Base-by-base conservation (phyloP, 2,113 vertebrate genomes). In the Carassius carassius region DNA sequence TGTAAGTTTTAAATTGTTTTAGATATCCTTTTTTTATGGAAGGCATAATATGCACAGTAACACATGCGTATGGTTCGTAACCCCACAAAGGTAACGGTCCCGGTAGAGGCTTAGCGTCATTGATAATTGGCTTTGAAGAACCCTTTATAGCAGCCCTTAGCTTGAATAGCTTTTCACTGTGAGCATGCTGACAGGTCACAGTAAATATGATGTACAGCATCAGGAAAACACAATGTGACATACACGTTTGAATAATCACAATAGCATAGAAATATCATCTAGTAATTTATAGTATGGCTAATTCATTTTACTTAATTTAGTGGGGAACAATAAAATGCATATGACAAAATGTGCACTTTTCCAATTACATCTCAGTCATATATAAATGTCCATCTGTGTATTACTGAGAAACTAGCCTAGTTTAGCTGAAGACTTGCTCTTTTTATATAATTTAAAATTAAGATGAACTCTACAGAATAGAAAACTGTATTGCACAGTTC, bases 101-200 rank as follows among this genome's bases (percentile, higher is more conserved):
- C 21, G 41, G 85, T 65, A 85, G 74, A 88, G 88, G 92, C 92
- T 94, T 93, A 93, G 32, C 47, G 85, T 84, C 86, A 87, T 82
- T 47, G 84, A 37, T 94, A 93, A 94, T 94, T 94, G 93, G 92
- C 92, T 94, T 94, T 92, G 87, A 86, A 85, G 41, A 58, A 69
- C 85, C 76, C 58, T 82, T 87, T 93, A 90, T 91, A 93, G 92
- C 85, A 78, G 35, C 54, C 19, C 37, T 49, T 47, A 54, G 73
- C 84, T 86, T 82, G 80, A 85, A 85, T 41, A 82, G 73, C 25
- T 51, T 23, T 81, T 69, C 19, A 73, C 81, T 23, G 14, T 7
- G 14, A n/a, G 75, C 79, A 86, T 13, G 17, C 88, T 89, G 78
- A 76, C 37, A 85, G 84, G 73, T 16, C 69, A 56, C 67, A 82